Percentiles rank a stretch among this genome's conserved stretches.
phyloP scores from a whole-genome alignment of 2,113 vertebrate species.

The Phylloscopus trochilus region DNA sequence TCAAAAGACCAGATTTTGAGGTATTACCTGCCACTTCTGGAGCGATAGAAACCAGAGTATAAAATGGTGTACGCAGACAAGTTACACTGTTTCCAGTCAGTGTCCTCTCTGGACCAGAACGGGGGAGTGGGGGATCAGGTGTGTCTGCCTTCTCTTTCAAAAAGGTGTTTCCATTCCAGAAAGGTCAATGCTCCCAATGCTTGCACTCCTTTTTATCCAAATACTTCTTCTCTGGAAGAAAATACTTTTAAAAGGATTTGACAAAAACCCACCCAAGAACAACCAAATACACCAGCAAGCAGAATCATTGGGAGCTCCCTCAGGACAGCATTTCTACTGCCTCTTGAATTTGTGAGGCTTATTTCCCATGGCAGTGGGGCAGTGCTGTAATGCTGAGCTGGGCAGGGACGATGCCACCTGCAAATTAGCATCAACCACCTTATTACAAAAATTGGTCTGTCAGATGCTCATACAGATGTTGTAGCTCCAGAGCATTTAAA shows the following conservation, averaged over 20 bases:
- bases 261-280: neutral
- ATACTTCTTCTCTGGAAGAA: neutral
- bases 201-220: neutral
- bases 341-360: neutral
- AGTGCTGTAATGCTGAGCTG: neutral
- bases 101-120: neutral
- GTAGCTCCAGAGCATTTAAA: constrained; percentile 54
- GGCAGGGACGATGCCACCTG: neutral
- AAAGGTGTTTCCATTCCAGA: neutral
- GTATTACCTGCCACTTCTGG: neutral
- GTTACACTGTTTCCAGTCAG: neutral
- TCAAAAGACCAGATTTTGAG: neutral
- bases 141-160: neutral
- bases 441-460: neutral
- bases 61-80: neutral
- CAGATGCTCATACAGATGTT: constrained; percentile 13
- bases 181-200: neutral
- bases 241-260: neutral
- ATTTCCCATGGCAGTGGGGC: accelerated
- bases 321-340: neutral
- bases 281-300: neutral
- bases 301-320: neutral
- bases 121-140: neutral
- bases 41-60: neutral
- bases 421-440: neutral